Evolutionary conservation across 2,113 vertebrate species (phyloP).

Genomic region (human): DNA sequence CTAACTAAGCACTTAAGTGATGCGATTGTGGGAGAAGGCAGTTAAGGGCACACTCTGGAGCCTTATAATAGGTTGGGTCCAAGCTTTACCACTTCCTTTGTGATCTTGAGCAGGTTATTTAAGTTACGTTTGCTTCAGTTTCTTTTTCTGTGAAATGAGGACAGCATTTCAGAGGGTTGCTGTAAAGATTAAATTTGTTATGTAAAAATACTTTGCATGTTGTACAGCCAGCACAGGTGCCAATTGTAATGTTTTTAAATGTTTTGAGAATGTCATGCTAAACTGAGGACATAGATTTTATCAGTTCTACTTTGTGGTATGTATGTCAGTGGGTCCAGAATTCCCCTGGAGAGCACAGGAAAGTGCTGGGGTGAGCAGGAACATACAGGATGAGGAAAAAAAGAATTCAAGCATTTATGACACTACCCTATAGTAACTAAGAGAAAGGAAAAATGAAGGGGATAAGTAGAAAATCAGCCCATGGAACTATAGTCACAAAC

Average conservation of each 20-base stretch:
- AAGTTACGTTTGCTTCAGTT: neutral
- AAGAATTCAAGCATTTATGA: neutral
- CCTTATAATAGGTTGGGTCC: neutral
- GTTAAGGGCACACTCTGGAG: neutral
- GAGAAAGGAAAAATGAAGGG: neutral
- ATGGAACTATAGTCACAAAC: neutral
- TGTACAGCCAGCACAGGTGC: neutral
- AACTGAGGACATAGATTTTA: neutral
- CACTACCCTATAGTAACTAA: neutral
- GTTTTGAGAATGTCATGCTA: neutral
- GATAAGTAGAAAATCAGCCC: neutral
- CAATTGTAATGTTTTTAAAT: neutral
- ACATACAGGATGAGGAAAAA: neutral
- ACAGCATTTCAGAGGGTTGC: neutral
- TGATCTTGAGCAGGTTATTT: neutral
- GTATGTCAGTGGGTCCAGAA: neutral
- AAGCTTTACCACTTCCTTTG: neutral
- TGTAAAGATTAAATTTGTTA: neutral
- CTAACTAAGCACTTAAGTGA: neutral
- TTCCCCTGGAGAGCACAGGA: neutral
- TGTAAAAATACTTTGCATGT: neutral
- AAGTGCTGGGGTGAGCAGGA: neutral
- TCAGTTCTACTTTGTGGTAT: neutral
- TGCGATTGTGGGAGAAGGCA: rapidly evolving
- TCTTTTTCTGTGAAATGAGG: neutral